Conservation (phyloP, 2,888 invertebrate genomes). For the Arrhopalites spinosus region DNA sequence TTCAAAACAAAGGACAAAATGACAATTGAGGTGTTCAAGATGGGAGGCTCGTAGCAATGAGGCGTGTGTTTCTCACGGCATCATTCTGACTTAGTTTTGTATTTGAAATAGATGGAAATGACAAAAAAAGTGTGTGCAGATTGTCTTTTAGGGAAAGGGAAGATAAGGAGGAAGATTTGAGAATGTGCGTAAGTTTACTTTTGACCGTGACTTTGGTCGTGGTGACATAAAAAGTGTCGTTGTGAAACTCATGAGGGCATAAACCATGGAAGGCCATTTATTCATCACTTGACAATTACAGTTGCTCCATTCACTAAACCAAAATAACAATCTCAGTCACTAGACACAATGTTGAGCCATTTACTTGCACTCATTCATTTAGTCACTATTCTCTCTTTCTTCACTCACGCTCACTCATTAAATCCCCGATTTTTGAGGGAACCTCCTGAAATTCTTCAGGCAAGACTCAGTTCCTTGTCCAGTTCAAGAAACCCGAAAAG, state of each 20-base stretch:
- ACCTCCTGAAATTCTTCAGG: background rate
- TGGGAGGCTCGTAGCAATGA: too few relatives aligned
- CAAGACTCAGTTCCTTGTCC: background rate
- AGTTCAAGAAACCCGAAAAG: background rate
- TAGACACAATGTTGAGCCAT: background rate
- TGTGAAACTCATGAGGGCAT: conserved; percentile 22
- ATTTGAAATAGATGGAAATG: too few relatives aligned
- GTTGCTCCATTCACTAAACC: background rate
- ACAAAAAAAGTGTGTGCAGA: too few relatives aligned
- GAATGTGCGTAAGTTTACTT: conserved; percentile 1
- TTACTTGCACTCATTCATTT: background rate
- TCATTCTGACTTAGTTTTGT: too few relatives aligned
- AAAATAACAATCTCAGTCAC: background rate
- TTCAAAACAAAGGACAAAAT: too few relatives aligned
- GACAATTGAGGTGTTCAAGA: too few relatives aligned
- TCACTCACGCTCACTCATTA: background rate
- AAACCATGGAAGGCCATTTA: conserved; percentile 30
- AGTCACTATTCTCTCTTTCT: background rate
- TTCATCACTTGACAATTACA: conserved; percentile 10
- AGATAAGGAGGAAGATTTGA: background rate
- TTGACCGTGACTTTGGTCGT: background rate
- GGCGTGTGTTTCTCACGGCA: too few relatives aligned
- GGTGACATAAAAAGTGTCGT: background rate
- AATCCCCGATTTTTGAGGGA: background rate
- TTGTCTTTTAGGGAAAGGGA: background rate